A percentile compares a stretch with the other conserved stretches of the same genome.
Evolutionary conservation across 2,113 vertebrate species (phyloP).

Genomic region (Eleginops maclovinus): DNA sequence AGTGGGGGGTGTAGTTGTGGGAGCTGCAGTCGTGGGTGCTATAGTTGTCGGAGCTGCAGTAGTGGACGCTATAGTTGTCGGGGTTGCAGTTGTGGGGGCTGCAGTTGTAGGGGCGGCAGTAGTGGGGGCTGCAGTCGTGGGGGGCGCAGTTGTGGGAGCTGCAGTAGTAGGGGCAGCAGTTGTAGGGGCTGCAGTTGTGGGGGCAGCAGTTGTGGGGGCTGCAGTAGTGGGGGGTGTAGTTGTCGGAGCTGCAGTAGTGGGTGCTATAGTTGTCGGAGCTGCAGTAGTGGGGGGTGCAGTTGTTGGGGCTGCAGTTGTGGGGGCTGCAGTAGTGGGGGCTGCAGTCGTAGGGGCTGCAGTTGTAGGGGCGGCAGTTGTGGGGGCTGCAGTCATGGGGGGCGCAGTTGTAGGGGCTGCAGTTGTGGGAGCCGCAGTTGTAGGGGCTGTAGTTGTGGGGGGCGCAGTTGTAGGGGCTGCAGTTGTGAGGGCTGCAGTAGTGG

Average conservation of each 20-base stretch:
- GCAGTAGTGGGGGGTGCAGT: background rate
- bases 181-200: background rate
- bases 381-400: too few relatives aligned
- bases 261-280: background rate
- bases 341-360: background rate
- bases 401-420: too few relatives aligned
- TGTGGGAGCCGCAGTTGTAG: too few relatives aligned
- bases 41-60: background rate
- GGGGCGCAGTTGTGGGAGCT: accelerated
- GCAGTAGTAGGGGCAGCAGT: background rate
- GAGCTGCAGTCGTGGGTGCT: background rate
- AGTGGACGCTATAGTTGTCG: background rate
- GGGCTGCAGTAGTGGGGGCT: background rate
- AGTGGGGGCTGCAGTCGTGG: accelerated
- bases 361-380: too few relatives aligned
- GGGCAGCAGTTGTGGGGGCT: background rate
- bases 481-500: too few relatives aligned
- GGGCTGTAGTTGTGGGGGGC: too few relatives aligned
- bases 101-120: accelerated
- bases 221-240: background rate
- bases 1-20: too few relatives aligned
- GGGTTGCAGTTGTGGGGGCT: accelerated
- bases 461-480: too few relatives aligned
- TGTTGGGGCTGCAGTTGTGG: background rate
- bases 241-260: background rate